Percentiles rank a stretch among this genome's conserved stretches.
Evolutionary conservation across 2,888 invertebrate genomes (phyloP).

Genomic region (Sesia apiformis): DNA sequence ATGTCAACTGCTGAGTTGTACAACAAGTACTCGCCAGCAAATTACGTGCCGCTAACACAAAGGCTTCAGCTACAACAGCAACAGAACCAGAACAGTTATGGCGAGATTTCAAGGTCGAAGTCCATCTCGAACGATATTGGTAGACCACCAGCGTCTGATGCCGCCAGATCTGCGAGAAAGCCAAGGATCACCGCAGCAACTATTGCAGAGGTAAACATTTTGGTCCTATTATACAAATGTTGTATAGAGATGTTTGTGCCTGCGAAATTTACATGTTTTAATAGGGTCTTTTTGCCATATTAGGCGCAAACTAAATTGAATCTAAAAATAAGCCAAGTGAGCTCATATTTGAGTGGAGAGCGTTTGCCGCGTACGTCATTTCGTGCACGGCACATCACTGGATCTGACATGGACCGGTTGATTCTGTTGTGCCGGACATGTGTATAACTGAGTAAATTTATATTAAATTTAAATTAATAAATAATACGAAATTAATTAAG

Average conservation of each 20-base stretch:
- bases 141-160: slow-evolving; percentile 50
- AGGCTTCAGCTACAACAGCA: slow-evolving; percentile 43
- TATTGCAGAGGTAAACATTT: slow-evolving; percentile 44
- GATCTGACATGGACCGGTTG: no score
- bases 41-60: slow-evolving; percentile 78
- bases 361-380: no score
- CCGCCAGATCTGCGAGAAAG: slow-evolving; percentile 39
- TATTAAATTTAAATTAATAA: no score
- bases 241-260: slow-evolving; percentile 19
- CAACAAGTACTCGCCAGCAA: slow-evolving; percentile 84
- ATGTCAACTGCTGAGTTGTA: slow-evolving; percentile 80
- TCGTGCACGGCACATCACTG: no score
- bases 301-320: no score
- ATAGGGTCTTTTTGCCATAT: background rate
- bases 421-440: no score
- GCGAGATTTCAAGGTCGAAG: slow-evolving; percentile 67
- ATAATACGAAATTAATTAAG: no score
- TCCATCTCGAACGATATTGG: slow-evolving; percentile 76
- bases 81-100: slow-evolving; percentile 36
- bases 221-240: background rate
- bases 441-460: no score
- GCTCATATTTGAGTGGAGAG: no score
- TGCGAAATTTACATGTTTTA: slow-evolving; percentile 27
- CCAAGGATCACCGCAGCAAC: slow-evolving; percentile 45
- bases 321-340: no score